These are phyloP conservation scores for Bovichtus variegatus DNA, from an alignment of 2,797 vertebrate genomes.

Conservation along the genomic window DNA sequence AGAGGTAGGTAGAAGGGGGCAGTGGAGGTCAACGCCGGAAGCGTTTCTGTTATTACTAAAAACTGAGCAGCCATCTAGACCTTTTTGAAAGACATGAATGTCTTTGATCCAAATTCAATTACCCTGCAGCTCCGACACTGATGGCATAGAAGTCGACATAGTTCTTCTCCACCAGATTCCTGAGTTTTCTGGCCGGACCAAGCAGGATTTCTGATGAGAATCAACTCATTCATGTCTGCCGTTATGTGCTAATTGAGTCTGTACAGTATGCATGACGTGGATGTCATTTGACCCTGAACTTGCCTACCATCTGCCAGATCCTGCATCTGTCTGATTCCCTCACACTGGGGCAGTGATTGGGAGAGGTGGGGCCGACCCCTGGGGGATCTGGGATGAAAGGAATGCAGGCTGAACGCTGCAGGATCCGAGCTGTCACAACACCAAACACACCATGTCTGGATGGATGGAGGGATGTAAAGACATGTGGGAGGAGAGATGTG, in stretches of 20 bases:
- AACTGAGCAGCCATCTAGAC: conserved; percentile 70
- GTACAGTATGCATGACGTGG: conserved; percentile 39
- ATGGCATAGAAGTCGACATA: conserved; percentile 15
- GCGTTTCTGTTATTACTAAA: conserved; percentile 82
- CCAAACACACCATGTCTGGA: conserved; percentile 49
- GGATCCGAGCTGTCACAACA: conserved; percentile 81
- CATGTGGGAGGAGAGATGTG: conserved; percentile 19
- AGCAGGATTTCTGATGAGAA: conserved; percentile 23
- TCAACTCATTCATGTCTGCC: conserved; percentile 5
- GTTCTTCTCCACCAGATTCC: conserved; percentile 32
- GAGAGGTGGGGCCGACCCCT: conserved; percentile 60
- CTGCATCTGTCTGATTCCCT: conserved; percentile 79
- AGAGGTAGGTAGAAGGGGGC: conserved; percentile 33
- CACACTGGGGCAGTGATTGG: conserved; percentile 61
- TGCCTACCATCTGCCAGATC: conserved; percentile 66
- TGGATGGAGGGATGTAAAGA: conserved; percentile 5
- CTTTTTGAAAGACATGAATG: conserved; percentile 66
- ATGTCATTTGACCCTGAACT: conserved; percentile 58
- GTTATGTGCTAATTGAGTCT: conserved; percentile 10
- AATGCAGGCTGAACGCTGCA: conserved; percentile 70
- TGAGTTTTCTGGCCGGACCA: background rate
- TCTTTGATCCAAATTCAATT: conserved; percentile 82
- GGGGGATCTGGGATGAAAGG: conserved; percentile 72
- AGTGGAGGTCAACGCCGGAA: conserved; percentile 73
- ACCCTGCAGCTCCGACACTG: conserved; percentile 43